Conservation (phyloP, 2,888 invertebrate genomes). For the Mimachlamys varia region DNA sequence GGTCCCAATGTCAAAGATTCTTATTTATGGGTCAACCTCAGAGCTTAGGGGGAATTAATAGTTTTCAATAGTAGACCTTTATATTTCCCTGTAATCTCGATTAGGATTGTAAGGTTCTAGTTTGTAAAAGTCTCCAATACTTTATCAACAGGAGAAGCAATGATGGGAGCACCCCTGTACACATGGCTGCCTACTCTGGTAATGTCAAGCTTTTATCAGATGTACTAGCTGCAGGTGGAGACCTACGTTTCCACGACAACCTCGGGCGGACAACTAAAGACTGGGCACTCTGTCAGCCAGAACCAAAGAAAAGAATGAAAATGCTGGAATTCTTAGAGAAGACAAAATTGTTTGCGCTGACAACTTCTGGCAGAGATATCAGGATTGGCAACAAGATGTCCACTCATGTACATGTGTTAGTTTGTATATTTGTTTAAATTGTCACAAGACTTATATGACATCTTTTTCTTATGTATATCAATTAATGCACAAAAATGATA, state of each 20-base stretch:
- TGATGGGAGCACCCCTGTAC: slow-evolving; percentile 81
- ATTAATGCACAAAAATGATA: too few species aligned
- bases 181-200: slow-evolving; percentile 80
- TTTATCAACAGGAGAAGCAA: slow-evolving; percentile 74
- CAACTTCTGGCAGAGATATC: slow-evolving; percentile 65
- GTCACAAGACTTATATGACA: background rate
- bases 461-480: background rate
- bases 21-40: too few species aligned
- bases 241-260: slow-evolving; percentile 81
- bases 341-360: slow-evolving; percentile 75
- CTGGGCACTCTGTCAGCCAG: slow-evolving; percentile 73
- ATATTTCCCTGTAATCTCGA: too few species aligned
- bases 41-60: too few species aligned
- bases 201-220: slow-evolving; percentile 76
- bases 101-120: too few species aligned
- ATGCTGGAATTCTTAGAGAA: slow-evolving; percentile 78
- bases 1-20: too few species aligned
- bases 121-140: too few species aligned
- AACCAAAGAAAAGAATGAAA: slow-evolving; percentile 69
- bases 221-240: slow-evolving; percentile 81
- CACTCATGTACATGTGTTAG: background rate
- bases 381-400: slow-evolving; percentile 3
- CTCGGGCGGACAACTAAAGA: slow-evolving; percentile 78
- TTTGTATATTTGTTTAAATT: background rate
- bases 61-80: too few species aligned